These are phyloP conservation scores for Notolepis coatsorum DNA, from an alignment of 2,797 vertebrate species.

Conservation along the genomic window DNA sequence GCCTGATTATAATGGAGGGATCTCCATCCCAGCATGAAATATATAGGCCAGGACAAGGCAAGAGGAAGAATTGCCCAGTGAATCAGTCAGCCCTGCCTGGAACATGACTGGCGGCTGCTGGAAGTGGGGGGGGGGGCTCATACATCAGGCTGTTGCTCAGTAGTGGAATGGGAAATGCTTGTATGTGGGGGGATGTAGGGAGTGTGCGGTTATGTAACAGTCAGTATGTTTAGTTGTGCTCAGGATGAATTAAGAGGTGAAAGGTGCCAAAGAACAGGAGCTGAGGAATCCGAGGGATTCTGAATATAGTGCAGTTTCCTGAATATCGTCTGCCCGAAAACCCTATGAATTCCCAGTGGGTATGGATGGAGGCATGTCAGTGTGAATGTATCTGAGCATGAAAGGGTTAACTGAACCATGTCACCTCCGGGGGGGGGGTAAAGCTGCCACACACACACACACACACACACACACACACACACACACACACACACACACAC, in stretches of 20 bases:
- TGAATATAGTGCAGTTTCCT: constrained; percentile 22
- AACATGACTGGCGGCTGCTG: constrained; percentile 67
- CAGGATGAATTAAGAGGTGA: constrained; percentile 55
- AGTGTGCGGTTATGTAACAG: constrained; percentile 65
- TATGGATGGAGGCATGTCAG: constrained; percentile 34
- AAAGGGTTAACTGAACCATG: constrained; percentile 71
- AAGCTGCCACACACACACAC: constrained; percentile 58
- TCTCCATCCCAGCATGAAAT: constrained; percentile 54
- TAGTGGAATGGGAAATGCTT: constrained; percentile 52
- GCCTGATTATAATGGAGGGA: constrained; percentile 61
- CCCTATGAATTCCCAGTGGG: constrained; percentile 1
- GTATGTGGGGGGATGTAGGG: constrained; percentile 41
- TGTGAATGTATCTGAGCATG: constrained; percentile 50
- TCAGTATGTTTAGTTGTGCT: constrained; percentile 65
- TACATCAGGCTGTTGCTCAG: constrained; percentile 69
- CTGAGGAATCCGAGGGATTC: constrained; percentile 4
- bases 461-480: background rate
- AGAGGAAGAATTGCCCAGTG: constrained; percentile 67
- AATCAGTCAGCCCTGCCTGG: constrained; percentile 65
- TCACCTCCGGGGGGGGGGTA: constrained; percentile 48
- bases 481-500: background rate
- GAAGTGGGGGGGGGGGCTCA: constrained; percentile 46
- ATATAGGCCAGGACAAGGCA: constrained; percentile 68
- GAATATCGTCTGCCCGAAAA: constrained; percentile 16
- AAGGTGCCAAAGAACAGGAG: constrained; percentile 14